Conservation (phyloP, 2,113 vertebrate species). For the Sarotherodon lohbergeri region DNA sequence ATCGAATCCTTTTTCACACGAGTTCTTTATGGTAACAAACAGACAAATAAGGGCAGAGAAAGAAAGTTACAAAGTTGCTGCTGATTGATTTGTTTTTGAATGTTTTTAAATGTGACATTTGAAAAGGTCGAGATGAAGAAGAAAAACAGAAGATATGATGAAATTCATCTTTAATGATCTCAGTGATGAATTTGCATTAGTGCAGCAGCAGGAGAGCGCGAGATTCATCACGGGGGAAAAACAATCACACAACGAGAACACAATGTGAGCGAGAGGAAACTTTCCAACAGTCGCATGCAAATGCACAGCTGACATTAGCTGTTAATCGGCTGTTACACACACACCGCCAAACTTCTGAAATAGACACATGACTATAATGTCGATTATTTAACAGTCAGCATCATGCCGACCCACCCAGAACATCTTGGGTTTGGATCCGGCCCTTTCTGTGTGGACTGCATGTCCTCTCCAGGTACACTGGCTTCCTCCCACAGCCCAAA, state of each 20-base stretch:
- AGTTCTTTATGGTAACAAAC: not conserved
- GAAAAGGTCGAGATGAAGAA: not conserved
- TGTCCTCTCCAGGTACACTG: not conserved
- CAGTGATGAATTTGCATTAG: not conserved
- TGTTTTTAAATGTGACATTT: not conserved
- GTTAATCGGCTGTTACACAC: not conserved
- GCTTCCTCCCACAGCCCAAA: not conserved
- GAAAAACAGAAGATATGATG: not conserved
- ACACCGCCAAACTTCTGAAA: not conserved
- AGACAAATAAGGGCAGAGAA: not conserved
- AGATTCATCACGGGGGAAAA: not conserved
- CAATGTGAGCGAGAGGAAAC: not conserved
- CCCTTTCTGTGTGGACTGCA: not conserved
- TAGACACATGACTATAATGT: rapidly evolving
- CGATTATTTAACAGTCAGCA: rapidly evolving
- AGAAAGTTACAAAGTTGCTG: not conserved
- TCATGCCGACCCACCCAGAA: not conserved
- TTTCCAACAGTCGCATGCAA: not conserved
- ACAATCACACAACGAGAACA: not conserved
- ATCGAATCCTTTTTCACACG: not conserved
- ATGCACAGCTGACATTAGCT: not conserved
- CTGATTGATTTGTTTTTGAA: not conserved
- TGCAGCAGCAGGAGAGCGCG: not conserved
- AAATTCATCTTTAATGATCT: not conserved
- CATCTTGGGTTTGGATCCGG: rapidly evolving